Evolutionary conservation across 2,888 invertebrate genomes (phyloP).

Genomic region (Melinopterus prodromus): DNA sequence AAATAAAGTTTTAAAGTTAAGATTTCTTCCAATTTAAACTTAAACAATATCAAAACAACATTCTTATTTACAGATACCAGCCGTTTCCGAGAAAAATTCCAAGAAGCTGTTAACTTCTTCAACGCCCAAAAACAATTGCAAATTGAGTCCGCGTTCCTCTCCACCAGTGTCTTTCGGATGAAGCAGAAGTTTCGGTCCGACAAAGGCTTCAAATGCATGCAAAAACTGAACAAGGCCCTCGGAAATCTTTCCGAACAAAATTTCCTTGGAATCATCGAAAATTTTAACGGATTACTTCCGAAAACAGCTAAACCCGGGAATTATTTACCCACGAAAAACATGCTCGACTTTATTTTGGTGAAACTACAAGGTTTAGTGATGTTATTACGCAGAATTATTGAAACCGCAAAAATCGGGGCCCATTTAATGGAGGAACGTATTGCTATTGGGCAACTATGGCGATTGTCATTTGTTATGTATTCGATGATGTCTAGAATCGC

Average conservation of each 20-base stretch:
- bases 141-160: slow-evolving; percentile 59
- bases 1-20: too few relatives aligned
- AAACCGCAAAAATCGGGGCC: slow-evolving; percentile 54
- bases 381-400: slow-evolving; percentile 58
- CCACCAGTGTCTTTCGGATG: slow-evolving; percentile 60
- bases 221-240: slow-evolving; percentile 60
- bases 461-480: slow-evolving; percentile 56
- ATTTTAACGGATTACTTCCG: slow-evolving; percentile 43
- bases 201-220: slow-evolving; percentile 62
- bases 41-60: not conserved
- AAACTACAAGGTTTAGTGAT: slow-evolving; percentile 62
- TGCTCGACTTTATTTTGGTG: slow-evolving; percentile 61
- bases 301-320: slow-evolving; percentile 35
- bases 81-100: slow-evolving; percentile 37
- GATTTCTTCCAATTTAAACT: too few relatives aligned
- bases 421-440: slow-evolving; percentile 56
- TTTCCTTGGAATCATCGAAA: slow-evolving; percentile 50
- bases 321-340: slow-evolving; percentile 61
- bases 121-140: slow-evolving; percentile 52
- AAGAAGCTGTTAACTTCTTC: slow-evolving; percentile 47
- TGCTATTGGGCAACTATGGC: slow-evolving; percentile 61
- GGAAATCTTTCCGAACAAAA: slow-evolving; percentile 57
- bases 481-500: slow-evolving; percentile 61
- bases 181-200: slow-evolving; percentile 63
- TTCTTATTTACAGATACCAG: slow-evolving; percentile 40